Base-by-base conservation (phyloP, 1,140 invertebrate genomes). In the Adelges cooleyi region DNA sequence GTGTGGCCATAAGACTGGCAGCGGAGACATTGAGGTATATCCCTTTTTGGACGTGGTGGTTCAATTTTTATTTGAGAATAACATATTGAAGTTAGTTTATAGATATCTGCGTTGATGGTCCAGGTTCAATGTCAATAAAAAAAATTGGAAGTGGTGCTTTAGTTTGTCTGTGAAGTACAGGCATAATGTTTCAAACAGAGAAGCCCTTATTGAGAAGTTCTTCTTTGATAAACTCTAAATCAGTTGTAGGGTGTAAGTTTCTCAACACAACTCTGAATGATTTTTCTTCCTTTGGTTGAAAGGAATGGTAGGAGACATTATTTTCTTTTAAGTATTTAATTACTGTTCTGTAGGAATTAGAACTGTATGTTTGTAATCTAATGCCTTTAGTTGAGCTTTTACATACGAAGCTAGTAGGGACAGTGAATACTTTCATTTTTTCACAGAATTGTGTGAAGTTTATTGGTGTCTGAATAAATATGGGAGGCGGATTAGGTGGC, bases 1-100 rank as follows among this genome's bases (percentile, higher is more conserved):
- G n/a, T n/a, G n/a, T 67, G 49, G 10, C 54, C 40, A 65, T 67
- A 67, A n/a, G 22, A 23, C 36, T 65, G 49, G 20, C 67, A 67
- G 4, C 59, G 42, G 2, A 42, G 49, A 20, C 67, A 67, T 67
- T 76, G 74, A 11, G 69, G 66, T 11, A 75, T 71, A n/a, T 67
- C 67, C 13, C 38, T 72, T 25, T 70, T 70, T 56, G 71, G 70
- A 17, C 46, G 53, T 8, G 72, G 72, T 2, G 72, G 66, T 70
- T 75, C 71, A 13, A 72, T 27, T 62, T 54, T 68, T 10, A 76
- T 68, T 68, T 69, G 70, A 11, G 49, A 29, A 27, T 29, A 51
- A 17, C 49, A 51, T 8, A 33, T 23, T 10, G 23, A 29, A 27
- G 25, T 51, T 51, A 51, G 1, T 33, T 51, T 51, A 10, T 29